A percentile compares a stretch with the other conserved stretches of the same genome.
phyloP scores from a whole-genome alignment of 2,797 vertebrate species.

The Hydrocynus forskahlii region DNA sequence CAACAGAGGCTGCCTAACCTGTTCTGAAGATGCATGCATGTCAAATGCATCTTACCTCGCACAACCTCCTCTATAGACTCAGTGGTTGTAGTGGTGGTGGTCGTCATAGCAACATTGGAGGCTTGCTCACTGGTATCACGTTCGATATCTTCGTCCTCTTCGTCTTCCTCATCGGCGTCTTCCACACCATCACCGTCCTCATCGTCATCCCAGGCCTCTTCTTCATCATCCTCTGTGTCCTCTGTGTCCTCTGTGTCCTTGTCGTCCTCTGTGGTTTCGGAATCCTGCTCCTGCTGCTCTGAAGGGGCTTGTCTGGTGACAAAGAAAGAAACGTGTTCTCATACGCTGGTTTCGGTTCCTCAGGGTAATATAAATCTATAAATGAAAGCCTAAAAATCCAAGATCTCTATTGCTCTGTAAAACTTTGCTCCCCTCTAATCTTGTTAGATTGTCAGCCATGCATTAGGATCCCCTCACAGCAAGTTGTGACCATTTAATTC shows the following conservation, averaged over 20 bases:
- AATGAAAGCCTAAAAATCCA: not conserved
- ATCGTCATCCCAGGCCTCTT: slow-evolving; percentile 74
- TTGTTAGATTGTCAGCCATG: no score
- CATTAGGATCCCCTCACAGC: no score
- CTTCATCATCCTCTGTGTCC: slow-evolving; percentile 79
- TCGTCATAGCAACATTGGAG: slow-evolving; percentile 90
- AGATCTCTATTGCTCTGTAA: not conserved
- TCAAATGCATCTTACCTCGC: slow-evolving; percentile 81
- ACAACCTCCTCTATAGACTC: slow-evolving; percentile 98
- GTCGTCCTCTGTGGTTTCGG: slow-evolving; percentile 72
- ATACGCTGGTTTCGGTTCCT: not conserved
- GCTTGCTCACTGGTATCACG: slow-evolving; percentile 84
- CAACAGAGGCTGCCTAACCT: not conserved
- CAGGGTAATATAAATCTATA: not conserved
- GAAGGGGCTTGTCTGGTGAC: slow-evolving; percentile 66
- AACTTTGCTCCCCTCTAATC: not conserved
- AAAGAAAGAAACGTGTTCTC: not conserved
- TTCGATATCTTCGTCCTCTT: slow-evolving; percentile 80
- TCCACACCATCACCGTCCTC: slow-evolving; percentile 78
- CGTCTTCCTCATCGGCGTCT: slow-evolving; percentile 81
- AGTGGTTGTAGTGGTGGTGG: slow-evolving; percentile 88
- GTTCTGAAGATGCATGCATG: not conserved
- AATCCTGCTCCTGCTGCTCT: slow-evolving; percentile 76
- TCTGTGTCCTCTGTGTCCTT: slow-evolving; percentile 74
- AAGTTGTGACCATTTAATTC: no score